Percentiles rank a stretch among this genome's conserved stretches.
Conservation (phyloP, 1,140 invertebrate species). For the Drosophila ohnishii region DNA sequence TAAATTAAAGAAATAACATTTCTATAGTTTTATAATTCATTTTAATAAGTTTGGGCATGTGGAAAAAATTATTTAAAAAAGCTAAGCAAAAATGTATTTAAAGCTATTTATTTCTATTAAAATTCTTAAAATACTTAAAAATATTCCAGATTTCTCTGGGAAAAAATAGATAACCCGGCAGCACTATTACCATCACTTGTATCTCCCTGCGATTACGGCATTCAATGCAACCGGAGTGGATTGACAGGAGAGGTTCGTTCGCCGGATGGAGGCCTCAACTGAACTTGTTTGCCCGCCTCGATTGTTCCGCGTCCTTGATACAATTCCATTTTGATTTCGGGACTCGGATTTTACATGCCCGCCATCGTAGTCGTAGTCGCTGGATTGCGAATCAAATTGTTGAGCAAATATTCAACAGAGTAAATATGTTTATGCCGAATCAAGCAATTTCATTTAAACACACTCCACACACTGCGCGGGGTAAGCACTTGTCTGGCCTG, state of each 20-base stretch:
- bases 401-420: slow-evolving; percentile 81
- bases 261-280: slow-evolving; percentile 30
- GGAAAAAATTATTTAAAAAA: no score
- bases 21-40: no score
- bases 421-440: slow-evolving; percentile 82
- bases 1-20: no score
- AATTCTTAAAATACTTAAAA: no score
- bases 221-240: slow-evolving; percentile 39
- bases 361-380: background rate
- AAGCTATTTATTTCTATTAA: no score
- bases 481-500: slow-evolving; percentile 31
- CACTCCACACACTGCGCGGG: slow-evolving; percentile 51
- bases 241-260: slow-evolving; percentile 15
- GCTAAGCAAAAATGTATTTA: no score
- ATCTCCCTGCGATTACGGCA: slow-evolving; percentile 34
- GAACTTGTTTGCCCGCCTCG: slow-evolving; percentile 73
- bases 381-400: slow-evolving; percentile 75
- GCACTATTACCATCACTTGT: background rate
- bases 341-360: slow-evolving; percentile 11
- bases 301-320: slow-evolving; percentile 78
- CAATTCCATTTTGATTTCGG: slow-evolving; percentile 72
- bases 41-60: no score
- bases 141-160: no score
- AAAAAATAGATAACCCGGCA: background rate
- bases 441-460: slow-evolving; percentile 81